Evolutionary conservation across 1,140 invertebrate species (phyloP), one percentile per base, ranked within the genome.

Genomic region (Formica exsecta): DNA sequence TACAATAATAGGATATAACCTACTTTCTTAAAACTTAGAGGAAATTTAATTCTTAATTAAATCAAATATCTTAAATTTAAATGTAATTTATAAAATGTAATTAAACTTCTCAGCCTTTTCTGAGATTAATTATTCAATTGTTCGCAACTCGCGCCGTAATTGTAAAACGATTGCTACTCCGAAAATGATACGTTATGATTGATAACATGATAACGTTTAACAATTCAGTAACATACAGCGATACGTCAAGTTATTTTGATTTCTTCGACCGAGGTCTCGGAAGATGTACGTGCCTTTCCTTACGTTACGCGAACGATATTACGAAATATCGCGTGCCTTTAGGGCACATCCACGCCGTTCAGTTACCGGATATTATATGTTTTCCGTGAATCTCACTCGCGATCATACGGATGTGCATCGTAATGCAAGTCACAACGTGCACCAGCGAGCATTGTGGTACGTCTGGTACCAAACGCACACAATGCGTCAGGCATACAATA

Each of bases 401-500:
- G 25, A 76, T 29, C 41, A 77, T 41, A 65, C 38, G 41, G 6
- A 80, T 68, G 29, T 9, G 38, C 4, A 16, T 68, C 36, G 16
- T n/a, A 70, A 38, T 73, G 48, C 54, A 61, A 62, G 16, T 71
- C 36, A 19, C 62, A 57, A 19, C 13, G 32, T 54, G 62, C 8
- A 68, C 19, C 41, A 25, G 8, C 41, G 13, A 32, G 13, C 13
- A 19, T 7, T 36, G 38, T 61, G 29, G 54, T 83, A 83, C 68
- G 73, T 54, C 68, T 83, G 79, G 79, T 62, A 48, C 68, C 38
- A 19, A 61, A 73, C 44, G 44, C n/a, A 54, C 19, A 81, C 79
- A 83, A 83, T 83, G 38, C 48, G 19, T 11, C 36, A 19, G 38
- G 38, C 65, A 36, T 19, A 81, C 65, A 83, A 83, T 74, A 38